These are phyloP conservation scores for Hemicordylus capensis DNA, from an alignment of 2,113 vertebrate genomes.

Conservation along the genomic window DNA sequence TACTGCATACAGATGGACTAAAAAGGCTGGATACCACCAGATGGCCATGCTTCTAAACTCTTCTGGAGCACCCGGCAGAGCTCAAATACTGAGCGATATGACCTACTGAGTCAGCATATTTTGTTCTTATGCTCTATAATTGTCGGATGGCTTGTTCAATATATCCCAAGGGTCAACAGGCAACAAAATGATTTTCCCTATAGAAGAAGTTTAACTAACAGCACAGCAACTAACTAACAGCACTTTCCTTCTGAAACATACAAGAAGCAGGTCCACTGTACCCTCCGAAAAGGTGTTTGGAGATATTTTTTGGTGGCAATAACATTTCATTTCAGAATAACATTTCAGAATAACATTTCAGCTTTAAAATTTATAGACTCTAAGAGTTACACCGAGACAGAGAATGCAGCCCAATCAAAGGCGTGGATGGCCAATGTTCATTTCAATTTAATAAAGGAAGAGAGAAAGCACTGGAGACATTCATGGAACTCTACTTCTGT, in stretches of 20 bases:
- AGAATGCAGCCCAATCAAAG: not conserved
- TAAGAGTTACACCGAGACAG: not conserved
- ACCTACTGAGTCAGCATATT: not conserved
- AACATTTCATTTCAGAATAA: not conserved
- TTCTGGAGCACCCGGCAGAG: no score
- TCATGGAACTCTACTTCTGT: not conserved
- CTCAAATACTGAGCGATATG: not conserved
- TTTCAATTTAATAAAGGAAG: not conserved
- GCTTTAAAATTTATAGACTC: not conserved
- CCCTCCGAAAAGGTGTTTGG: not conserved
- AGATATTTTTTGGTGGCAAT: not conserved
- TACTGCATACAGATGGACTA: no score
- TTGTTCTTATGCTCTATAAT: not conserved
- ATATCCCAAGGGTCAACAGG: conserved; percentile 1
- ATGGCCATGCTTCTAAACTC: not conserved
- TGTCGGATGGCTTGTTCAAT: not conserved
- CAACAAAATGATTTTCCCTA: rapidly evolving
- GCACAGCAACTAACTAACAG: no score
- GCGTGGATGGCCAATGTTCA: rapidly evolving
- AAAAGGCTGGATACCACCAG: not conserved
- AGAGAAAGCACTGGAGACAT: not conserved
- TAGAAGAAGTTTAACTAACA: rapidly evolving
- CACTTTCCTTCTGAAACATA: not conserved
- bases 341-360: not conserved
- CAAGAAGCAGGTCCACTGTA: rapidly evolving